Percentiles rank a stretch among this genome's conserved stretches.
Conservation (phyloP, 2,888 invertebrate species). For the Sesia bembeciformis region DNA sequence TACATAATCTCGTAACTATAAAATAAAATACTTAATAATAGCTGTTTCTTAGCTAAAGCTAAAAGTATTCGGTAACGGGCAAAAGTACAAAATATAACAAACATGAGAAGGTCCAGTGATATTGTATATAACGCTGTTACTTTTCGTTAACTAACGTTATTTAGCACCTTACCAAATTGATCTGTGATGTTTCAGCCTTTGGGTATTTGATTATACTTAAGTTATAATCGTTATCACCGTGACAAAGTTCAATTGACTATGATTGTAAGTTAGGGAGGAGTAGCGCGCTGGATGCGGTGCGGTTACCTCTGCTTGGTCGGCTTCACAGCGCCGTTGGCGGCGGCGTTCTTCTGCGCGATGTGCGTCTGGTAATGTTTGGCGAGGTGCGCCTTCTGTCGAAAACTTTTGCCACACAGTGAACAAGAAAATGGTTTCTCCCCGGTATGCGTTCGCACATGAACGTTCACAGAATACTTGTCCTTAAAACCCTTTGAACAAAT, state of each 20-base stretch:
- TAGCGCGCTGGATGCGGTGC: conserved; percentile 14
- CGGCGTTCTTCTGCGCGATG: conserved; percentile 87
- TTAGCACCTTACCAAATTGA: conserved; percentile 71
- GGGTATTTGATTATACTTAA: conserved; percentile 41
- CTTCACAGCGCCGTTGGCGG: conserved; percentile 77
- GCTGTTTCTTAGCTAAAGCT: conserved; percentile 57
- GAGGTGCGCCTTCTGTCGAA: conserved; percentile 92
- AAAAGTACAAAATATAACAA: conserved; percentile 70
- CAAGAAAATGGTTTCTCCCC: conserved; percentile 98
- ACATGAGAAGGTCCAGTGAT: conserved; percentile 12
- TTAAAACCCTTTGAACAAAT: conserved; percentile 96
- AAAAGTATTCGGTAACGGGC: conserved; percentile 71
- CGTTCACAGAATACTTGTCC: conserved; percentile 97
- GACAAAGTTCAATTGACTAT: conserved; percentile 65
- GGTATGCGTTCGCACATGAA: conserved; percentile 97
- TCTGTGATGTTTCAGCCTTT: conserved; percentile 71
- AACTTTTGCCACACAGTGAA: conserved; percentile 93
- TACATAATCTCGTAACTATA: conserved; percentile 33
- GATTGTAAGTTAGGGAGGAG: conserved; percentile 21
- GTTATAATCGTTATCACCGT: conserved; percentile 50
- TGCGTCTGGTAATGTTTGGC: conserved; percentile 96
- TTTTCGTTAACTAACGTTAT: conserved; percentile 53
- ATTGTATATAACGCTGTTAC: conserved; percentile 34
- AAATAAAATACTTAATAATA: conserved; percentile 35
- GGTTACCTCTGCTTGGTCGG: conserved; percentile 70